Evolutionary conservation across 2,888 invertebrate species (phyloP), one percentile per base, ranked within the genome.

Genomic region (Euzophera pinguis): DNA sequence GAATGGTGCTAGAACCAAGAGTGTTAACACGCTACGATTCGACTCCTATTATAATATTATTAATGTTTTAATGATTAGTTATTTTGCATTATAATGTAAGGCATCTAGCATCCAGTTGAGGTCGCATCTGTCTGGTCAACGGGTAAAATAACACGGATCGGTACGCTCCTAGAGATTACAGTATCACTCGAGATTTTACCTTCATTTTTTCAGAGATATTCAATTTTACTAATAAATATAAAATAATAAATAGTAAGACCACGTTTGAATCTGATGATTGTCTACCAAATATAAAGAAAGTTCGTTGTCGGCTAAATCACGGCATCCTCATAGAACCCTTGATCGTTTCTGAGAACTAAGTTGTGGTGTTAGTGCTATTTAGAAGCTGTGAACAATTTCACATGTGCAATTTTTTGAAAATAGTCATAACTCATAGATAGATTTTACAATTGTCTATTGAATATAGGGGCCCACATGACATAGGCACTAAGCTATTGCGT

Each of bases 1-100:
- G 90, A 86, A 90, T 90, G 91, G 91, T 91, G 91, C 91, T 91
- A 90, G 89, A 89, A 90, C 86, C 90, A 87, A 84, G 87, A 86
- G 89, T 90, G 90, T 87, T 84, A 86, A 88, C 86, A 86, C 89
- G 90, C 87, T 87, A 86, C 88, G 89, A 88, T 89, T 89, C 88
- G 88, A 88, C 90, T 90, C 84, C 88, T 90, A 89, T 82, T 85
- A 78, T 88, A 84, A 81, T 85, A 81, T 84, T 81, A 84, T 80
- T 78, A 82, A 84, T 78, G 81, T 87, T 85, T 84, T 81, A 78
- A 82, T 78, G 74, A 80, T 89, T 88, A 89, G 88, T 88, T 87
- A 80, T 65, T 81, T 83, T 82, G 81, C 86, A 82, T 85, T 79
- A 76, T 78, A 75, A 81, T 73, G 77, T 87, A 86, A 90, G 84